phyloP scores from a whole-genome alignment of 2,113 vertebrate species.

The Menidia beryllina region DNA sequence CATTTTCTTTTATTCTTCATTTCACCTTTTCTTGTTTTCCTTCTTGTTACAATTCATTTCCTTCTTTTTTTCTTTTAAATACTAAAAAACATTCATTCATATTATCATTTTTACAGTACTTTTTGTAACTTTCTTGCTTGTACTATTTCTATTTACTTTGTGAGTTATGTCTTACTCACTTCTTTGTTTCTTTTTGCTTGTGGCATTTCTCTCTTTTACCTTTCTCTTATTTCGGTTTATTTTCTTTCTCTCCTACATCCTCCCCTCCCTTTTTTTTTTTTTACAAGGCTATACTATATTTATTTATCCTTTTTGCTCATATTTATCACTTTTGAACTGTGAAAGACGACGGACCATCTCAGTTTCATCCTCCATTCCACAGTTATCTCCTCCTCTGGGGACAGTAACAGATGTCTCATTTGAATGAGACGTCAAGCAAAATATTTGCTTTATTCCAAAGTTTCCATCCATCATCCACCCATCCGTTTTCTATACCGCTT shows the following conservation, averaged over 20 bases:
- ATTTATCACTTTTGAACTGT: no score
- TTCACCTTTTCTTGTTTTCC: not conserved
- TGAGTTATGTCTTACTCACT: not conserved
- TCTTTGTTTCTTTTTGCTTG: not conserved
- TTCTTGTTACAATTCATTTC: not conserved
- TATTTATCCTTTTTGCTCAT: no score
- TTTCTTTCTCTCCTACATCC: not conserved
- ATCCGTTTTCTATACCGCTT: no score
- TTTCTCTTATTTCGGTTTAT: not conserved
- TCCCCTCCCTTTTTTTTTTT: not conserved
- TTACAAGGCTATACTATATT: not conserved
- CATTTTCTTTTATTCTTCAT: not conserved
- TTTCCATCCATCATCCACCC: no score
- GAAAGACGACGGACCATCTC: no score
- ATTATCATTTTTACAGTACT: not conserved
- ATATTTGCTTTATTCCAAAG: conserved; percentile 35
- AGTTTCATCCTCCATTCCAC: not conserved
- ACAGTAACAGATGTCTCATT: conserved; percentile 6
- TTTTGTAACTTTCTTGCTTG: not conserved
- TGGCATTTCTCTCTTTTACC: not conserved
- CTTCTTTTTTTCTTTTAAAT: not conserved
- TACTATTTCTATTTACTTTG: not conserved
- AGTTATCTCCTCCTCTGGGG: not conserved
- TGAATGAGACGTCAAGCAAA: conserved; percentile 22
- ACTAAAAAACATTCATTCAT: no score